Base-by-base conservation (phyloP, 2,113 vertebrate genomes). In the Vulpes lagopus region DNA sequence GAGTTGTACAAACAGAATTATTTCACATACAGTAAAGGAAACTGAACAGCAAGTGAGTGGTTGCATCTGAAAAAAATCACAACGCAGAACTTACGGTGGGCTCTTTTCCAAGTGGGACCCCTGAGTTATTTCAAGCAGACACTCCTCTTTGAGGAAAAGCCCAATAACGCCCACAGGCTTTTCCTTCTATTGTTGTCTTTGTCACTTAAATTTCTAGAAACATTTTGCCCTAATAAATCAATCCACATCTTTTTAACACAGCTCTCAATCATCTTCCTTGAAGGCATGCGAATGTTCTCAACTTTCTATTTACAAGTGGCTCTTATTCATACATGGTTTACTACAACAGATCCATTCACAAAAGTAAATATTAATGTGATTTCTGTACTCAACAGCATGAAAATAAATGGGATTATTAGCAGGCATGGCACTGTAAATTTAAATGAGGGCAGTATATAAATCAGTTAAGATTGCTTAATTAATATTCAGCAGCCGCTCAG, bases 341-440 rank as follows among this genome's bases (percentile, higher is more conserved):
- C 95, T 88, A 83, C 96, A 97, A 80, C 94, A 79, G 91, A 89
- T 86, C 55, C 64, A 96, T 97, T 98, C 95, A 96, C 96, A 96
- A 80, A 98, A 98, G 98, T 98, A 98, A 98, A 98, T 98, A 97
- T 98, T 98, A 98, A 98, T 97, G 95, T 98, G 96, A 93, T 98
- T 94, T 92, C 93, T 97, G 88, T 88, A 96, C 97, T 98, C 95
- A 73, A 95, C 90, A 92, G 97, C 97, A 5, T 91, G 94, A 95
- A 59, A 97, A 92, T 95, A 97, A 98, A 96, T 96, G 94, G 57
- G 95, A 98, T 96, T 92, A 92, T 96, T 96, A 97, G 92, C 1
- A 1, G 74, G 53, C 9, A 0, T 86, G 80, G 83, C 69, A 20
- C 80, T n/a, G 32, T 94, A 92, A 78, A 92, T 98, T 97, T 95